Base-by-base conservation (phyloP, 2,113 vertebrate species). In the Prochilodus magdalenae region DNA sequence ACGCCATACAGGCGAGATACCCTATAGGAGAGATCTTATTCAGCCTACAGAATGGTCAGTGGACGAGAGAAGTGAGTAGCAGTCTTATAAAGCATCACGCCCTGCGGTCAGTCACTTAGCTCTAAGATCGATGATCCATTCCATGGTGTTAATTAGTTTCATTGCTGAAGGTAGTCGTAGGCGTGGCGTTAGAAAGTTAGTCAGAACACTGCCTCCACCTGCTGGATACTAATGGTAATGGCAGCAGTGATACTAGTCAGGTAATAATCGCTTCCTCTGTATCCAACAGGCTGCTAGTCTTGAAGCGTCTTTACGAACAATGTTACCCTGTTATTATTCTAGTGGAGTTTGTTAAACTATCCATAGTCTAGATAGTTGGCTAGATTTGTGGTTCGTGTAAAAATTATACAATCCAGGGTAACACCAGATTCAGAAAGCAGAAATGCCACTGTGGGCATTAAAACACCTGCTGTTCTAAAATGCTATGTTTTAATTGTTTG, bases 181-280 rank as follows among this genome's bases (percentile, higher is more conserved):
- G 14, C 26, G 44, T 36, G 20, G 44, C 14, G 11, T 69, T 67
- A 20, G 16, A 65, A 12, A 4, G 77, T 94, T 91, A 55, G 84
- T 88, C 90, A 92, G 94, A 92, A 87, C 90, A 88, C 91, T 93
- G 95, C 90, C 94, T 92, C 96, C 97, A 95, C 94, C 97, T 98
- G 90, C 94, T 95, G 97, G 93, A n/a, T 60, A 29, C 24, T 60
- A 10, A 63, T 24, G 57, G 33, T 33, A 55, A 73, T 16, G 29
- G 18, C 73, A 40, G 15, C 8, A 18, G 27, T 49, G 29, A 13
- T 24, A 15, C 3, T 73, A 59, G 72, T 40, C 4, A 2, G 24
- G 36, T 44, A 30, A 18, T 24, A 55, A 36, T 4, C 53, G 20
- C 5, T n/a, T 59, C 10, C 55, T 59, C 55, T 55, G 15, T 11